A percentile compares a stretch with the other conserved stretches of the same genome.
Conservation (phyloP, 2,113 vertebrate genomes). For the Oryzias celebensis region DNA sequence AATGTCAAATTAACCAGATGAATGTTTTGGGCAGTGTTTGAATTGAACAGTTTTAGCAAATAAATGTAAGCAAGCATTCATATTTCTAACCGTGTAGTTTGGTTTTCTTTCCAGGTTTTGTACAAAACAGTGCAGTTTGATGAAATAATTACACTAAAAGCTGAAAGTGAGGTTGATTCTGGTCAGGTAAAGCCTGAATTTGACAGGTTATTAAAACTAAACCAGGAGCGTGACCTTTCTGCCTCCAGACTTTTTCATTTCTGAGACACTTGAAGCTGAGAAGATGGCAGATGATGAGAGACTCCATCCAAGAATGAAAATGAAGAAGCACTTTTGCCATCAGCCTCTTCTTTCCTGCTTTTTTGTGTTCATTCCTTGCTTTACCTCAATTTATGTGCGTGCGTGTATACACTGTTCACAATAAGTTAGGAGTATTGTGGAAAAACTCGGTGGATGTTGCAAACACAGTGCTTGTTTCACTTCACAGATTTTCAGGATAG, state of each 20-base stretch:
- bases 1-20: too few species aligned
- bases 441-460: too few species aligned
- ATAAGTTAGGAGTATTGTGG: too few species aligned
- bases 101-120: background rate
- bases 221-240: constrained; percentile 17
- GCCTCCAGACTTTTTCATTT: constrained; percentile 35
- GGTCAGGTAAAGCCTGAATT: constrained; percentile 4
- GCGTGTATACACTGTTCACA: too few species aligned
- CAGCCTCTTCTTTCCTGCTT: constrained; percentile 6
- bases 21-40: too few species aligned
- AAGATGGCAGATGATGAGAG: constrained; percentile 17
- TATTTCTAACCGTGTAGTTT: too few species aligned
- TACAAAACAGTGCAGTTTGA: background rate
- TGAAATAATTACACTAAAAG: background rate
- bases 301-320: constrained; percentile 16
- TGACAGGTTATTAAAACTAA: constrained; percentile 31
- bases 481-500: too few species aligned
- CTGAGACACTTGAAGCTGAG: constrained; percentile 44
- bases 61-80: too few species aligned
- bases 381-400: background rate
- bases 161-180: constrained; percentile 35
- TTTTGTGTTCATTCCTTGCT: background rate
- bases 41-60: too few species aligned
- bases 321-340: background rate
- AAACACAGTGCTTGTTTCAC: too few species aligned